Evolutionary conservation across 2,888 invertebrate genomes (phyloP).

Genomic region (Theretra japonica): DNA sequence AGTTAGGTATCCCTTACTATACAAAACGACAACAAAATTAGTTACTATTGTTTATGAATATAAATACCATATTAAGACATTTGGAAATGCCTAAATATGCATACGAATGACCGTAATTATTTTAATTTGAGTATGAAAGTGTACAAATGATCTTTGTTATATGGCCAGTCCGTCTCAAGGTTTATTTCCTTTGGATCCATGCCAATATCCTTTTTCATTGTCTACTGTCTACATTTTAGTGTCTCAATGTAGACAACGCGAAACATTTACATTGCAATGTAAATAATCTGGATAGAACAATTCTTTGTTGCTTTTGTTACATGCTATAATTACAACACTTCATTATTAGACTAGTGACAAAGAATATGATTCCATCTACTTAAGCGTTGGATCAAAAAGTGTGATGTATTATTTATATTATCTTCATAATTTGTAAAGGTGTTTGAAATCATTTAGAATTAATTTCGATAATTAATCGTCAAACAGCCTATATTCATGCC

Average conservation of each 20-base stretch:
- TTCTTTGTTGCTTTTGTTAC: background rate
- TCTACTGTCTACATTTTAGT: conserved; percentile 1
- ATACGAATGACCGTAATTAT: background rate
- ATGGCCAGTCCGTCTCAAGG: background rate
- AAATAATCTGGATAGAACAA: background rate
- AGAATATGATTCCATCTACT: background rate
- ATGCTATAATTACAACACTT: background rate
- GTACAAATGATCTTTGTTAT: background rate
- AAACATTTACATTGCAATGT: background rate
- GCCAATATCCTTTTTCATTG: conserved; percentile 19
- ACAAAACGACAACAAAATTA: no score
- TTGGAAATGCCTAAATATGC: background rate
- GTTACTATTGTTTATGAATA: background rate
- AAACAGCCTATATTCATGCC: no score
- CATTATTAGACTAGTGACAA: background rate
- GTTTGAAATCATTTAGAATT: no score
- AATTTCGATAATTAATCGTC: no score
- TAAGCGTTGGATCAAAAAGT: background rate
- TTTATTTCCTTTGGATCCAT: background rate
- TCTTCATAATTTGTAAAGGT: no score
- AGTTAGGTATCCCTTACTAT: no score
- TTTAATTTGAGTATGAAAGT: background rate
- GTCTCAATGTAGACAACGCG: background rate
- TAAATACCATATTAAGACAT: background rate
- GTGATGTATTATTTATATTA: no score